Evolutionary conservation across 2,797 vertebrate species (phyloP).

Genomic region (Eulemur coronatus): DNA sequence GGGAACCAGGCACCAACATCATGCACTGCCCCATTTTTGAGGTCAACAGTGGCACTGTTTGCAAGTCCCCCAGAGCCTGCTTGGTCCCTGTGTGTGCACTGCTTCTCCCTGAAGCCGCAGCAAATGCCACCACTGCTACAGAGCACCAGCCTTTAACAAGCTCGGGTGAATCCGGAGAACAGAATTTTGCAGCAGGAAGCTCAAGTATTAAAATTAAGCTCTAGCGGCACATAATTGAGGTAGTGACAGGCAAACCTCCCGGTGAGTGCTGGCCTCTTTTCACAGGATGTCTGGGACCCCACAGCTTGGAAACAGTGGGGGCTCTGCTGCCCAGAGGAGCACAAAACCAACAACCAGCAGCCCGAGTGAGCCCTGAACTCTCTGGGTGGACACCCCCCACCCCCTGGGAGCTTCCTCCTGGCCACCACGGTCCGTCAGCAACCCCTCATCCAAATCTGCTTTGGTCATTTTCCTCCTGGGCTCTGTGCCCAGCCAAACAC

Average conservation of each 20-base stretch:
- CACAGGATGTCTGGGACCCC: background rate
- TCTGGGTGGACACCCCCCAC: background rate
- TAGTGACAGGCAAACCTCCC: background rate
- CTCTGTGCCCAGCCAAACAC: conserved; percentile 50
- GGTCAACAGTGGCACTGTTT: too few species aligned
- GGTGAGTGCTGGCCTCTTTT: background rate
- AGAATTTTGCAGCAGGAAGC: background rate
- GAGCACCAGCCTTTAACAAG: background rate
- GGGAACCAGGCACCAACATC: background rate
- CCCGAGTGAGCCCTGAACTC: fast-evolving
- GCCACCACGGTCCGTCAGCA: background rate
- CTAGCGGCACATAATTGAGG: background rate
- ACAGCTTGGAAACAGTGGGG: background rate
- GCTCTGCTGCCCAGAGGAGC: background rate
- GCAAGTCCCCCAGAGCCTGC: fast-evolving
- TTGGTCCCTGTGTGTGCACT: background rate
- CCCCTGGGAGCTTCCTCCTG: background rate
- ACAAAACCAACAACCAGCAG: background rate
- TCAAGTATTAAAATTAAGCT: background rate
- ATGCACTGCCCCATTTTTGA: fast-evolving
- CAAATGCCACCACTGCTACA: fast-evolving
- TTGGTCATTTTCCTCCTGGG: conserved; percentile 22
- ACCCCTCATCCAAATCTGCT: background rate
- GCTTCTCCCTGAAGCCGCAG: background rate
- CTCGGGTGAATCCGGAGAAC: background rate